Conservation (phyloP, 2,797 vertebrate genomes). For the Rhadinocentrus ornatus region DNA sequence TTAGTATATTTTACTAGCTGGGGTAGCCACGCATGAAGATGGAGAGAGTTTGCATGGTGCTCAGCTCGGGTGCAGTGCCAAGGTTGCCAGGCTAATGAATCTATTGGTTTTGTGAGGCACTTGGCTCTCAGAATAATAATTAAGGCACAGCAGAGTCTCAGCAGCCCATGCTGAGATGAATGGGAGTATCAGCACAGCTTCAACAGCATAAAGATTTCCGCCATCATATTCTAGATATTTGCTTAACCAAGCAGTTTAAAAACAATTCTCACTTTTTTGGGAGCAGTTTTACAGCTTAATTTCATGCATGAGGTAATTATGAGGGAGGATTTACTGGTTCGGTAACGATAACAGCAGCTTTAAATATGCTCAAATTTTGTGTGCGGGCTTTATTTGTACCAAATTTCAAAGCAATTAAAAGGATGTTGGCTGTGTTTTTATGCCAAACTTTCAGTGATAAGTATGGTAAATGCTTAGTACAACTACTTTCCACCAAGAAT, state of each 20-base stretch:
- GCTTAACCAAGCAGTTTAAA: conserved; percentile 7
- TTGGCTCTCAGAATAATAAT: conserved; percentile 62
- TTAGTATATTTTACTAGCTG: conserved; percentile 63
- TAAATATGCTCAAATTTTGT: conserved; percentile 24
- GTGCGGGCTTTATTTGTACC: conserved; percentile 8
- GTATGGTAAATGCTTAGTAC: neutral
- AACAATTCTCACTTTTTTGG: conserved; percentile 10
- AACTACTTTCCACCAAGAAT: neutral
- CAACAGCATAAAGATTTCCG: conserved; percentile 15
- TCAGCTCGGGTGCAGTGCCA: conserved; percentile 49
- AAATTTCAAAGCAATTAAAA: conserved; percentile 19
- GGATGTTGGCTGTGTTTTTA: neutral
- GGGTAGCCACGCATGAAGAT: conserved; percentile 42
- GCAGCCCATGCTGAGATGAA: conserved; percentile 42
- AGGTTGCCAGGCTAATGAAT: conserved; percentile 64
- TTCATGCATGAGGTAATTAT: conserved; percentile 8
- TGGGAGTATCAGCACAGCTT: conserved; percentile 22
- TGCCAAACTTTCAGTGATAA: neutral
- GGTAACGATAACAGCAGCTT: conserved; percentile 21
- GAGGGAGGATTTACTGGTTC: neutral
- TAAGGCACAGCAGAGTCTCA: conserved; percentile 32
- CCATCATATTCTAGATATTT: conserved; percentile 9
- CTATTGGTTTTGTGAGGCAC: conserved; percentile 56
- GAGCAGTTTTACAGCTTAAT: conserved; percentile 4
- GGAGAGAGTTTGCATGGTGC: conserved; percentile 36